Evolutionary conservation across 2,888 invertebrate species (phyloP).

Genomic region (Eurytoma adleriae): DNA sequence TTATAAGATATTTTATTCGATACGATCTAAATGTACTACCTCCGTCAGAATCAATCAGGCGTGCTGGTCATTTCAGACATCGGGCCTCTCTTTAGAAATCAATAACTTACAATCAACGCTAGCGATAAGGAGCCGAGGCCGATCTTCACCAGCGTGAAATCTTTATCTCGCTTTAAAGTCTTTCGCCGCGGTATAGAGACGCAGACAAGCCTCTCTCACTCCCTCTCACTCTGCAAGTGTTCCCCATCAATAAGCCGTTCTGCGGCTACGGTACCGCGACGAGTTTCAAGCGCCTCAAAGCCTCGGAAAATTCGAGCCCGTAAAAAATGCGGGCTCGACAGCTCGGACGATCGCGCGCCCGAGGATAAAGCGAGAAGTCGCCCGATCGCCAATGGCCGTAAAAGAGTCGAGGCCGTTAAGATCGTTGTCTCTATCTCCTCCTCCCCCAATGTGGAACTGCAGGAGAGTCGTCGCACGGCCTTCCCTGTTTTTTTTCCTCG

Average conservation of each 20-base stretch:
- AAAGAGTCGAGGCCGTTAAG: conserved; percentile 65
- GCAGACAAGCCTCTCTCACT: not conserved
- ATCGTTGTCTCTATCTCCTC: conserved; percentile 65
- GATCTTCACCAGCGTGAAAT: conserved; percentile 38
- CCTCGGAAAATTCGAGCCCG: conserved; percentile 58
- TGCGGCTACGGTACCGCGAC: conserved; percentile 23
- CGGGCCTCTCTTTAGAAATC: conserved; percentile 32
- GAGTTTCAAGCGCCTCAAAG: conserved; percentile 35
- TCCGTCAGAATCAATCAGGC: conserved; percentile 43
- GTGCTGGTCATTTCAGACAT: conserved; percentile 1
- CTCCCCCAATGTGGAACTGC: conserved; percentile 38
- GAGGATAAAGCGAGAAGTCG: conserved; percentile 53
- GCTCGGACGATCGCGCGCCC: conserved; percentile 26
- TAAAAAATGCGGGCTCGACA: conserved; percentile 51
- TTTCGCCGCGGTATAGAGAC: conserved; percentile 42
- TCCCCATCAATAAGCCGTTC: conserved; percentile 49
- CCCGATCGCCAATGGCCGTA: conserved; percentile 62
- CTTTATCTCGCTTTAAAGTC: conserved; percentile 52
- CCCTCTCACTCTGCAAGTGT: not conserved
- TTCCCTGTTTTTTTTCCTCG: conserved; percentile 26
- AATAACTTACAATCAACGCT: conserved; percentile 51
- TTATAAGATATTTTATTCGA: not conserved
- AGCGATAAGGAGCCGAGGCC: conserved; percentile 30
- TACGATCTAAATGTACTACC: not conserved
- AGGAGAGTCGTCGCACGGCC: not conserved